Evolutionary conservation across 2,888 invertebrate genomes (phyloP).

Genomic region (Branchipolynoe longqiensis): DNA sequence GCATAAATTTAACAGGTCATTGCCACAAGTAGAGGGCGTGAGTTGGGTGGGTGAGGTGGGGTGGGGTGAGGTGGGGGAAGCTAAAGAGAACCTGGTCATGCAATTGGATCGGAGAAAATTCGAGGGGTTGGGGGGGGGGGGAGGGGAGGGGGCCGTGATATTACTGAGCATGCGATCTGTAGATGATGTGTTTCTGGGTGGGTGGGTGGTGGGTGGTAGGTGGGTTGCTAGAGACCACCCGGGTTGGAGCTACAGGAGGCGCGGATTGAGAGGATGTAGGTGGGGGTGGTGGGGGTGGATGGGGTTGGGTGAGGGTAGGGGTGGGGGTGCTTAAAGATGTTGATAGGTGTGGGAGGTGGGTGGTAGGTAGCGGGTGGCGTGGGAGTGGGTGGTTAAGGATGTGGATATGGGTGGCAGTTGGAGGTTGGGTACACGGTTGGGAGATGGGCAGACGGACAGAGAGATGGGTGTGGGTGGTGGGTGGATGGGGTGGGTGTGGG

Average conservation of each 20-base stretch:
- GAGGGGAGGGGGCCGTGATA: neutral
- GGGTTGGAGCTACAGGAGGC: neutral
- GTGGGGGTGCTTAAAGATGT: neutral
- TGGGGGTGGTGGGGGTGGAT: neutral
- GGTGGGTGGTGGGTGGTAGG: neutral
- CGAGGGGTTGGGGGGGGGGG: neutral
- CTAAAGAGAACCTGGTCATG: conserved; percentile 11
- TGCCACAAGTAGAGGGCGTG: neutral
- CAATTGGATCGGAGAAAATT: conserved; percentile 40
- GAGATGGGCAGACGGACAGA: neutral
- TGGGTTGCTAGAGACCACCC: neutral
- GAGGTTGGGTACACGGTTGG: neutral
- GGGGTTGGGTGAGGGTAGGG: neutral
- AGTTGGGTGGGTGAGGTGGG: neutral
- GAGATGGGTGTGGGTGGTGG: neutral
- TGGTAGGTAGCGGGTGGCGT: neutral
- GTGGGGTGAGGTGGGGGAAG: neutral
- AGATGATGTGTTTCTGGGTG: conserved; percentile 32
- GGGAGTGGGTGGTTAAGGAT: too few relatives aligned
- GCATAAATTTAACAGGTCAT: neutral
- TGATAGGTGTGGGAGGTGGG: neutral
- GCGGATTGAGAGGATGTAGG: neutral
- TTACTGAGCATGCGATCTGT: conserved; percentile 34
- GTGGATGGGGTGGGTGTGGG: neutral
- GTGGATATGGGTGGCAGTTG: neutral